Percentiles rank a stretch among this genome's conserved stretches.
These are phyloP conservation scores for Salminus brasiliensis DNA, from an alignment of 2,113 vertebrate species.

Conservation along the genomic window DNA sequence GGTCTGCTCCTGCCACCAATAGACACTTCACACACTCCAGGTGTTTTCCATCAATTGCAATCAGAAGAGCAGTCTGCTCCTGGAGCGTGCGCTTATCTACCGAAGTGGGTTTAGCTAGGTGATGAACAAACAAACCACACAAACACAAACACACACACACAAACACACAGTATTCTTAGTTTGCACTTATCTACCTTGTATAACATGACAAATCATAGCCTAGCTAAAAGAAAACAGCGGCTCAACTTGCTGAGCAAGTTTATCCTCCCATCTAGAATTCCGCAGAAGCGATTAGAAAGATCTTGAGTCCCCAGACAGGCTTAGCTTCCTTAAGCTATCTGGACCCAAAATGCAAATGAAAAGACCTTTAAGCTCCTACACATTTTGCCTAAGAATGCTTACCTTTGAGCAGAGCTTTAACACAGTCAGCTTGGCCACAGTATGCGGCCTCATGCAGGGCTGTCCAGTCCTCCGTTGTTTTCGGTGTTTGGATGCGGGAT, in stretches of 20 bases:
- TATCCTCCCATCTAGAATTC: conserved; percentile 32
- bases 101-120: conserved; percentile 80
- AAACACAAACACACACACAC: conserved; percentile 7
- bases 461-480: conserved; percentile 89
- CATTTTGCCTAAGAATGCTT: conserved; percentile 25
- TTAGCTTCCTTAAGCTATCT: neutral
- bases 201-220: neutral
- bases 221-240: neutral
- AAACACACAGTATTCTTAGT: neutral
- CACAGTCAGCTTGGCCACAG: conserved; percentile 81
- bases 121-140: conserved; percentile 1
- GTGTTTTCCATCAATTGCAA: conserved; percentile 83
- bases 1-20: conserved; percentile 88
- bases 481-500: conserved; percentile 78
- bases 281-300: conserved; percentile 31
- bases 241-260: conserved; percentile 6
- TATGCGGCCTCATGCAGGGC: conserved; percentile 89
- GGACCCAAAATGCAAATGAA: neutral
- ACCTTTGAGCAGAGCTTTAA: conserved; percentile 85
- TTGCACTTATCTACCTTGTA: conserved; percentile 1
- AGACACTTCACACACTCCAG: conserved; percentile 83
- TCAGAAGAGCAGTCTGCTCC: conserved; percentile 89
- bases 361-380: neutral
- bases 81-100: conserved; percentile 92
- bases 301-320: neutral